phyloP scores from a whole-genome alignment of 2,888 invertebrate genomes.

The Calameuta pallipes region DNA sequence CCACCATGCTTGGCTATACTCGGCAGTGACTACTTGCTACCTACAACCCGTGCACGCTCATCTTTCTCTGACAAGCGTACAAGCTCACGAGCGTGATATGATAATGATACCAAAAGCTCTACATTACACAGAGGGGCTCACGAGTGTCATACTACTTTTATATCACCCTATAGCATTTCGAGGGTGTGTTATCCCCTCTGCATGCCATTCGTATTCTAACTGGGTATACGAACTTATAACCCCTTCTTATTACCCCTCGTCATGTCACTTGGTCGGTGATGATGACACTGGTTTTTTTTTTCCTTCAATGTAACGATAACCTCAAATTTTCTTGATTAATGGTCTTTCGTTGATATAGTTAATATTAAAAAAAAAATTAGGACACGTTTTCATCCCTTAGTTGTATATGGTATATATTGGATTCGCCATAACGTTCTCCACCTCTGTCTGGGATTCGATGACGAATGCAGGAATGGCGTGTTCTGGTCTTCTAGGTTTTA shows the following conservation, averaged over 20 bases:
- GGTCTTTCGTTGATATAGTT: neutral
- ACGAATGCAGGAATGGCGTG: constrained; percentile 41
- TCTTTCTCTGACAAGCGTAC: constrained; percentile 50
- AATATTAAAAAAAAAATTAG: neutral
- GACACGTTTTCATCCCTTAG: neutral
- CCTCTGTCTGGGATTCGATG: constrained; percentile 27
- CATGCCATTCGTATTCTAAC: constrained; percentile 9
- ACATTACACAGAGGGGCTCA: constrained; percentile 15
- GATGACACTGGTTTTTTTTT: neutral
- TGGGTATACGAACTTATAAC: constrained; percentile 11
- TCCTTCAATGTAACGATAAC: neutral
- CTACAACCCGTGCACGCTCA: constrained; percentile 34
- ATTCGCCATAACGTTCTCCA: neutral
- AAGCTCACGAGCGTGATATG: constrained; percentile 25
- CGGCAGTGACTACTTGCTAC: neutral
- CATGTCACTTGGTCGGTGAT: constrained; percentile 14
- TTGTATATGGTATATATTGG: neutral
- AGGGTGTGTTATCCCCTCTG: constrained; percentile 18
- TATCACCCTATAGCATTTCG: constrained; percentile 16
- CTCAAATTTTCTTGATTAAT: neutral
- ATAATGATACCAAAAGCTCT: constrained; percentile 21
- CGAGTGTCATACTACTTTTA: constrained; percentile 22
- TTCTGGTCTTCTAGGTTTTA: constrained; percentile 15
- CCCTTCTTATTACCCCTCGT: constrained; percentile 22
- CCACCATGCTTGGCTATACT: neutral